These are phyloP conservation scores for Champsocephalus esox DNA, from an alignment of 2,797 vertebrate genomes.

Conservation along the genomic window DNA sequence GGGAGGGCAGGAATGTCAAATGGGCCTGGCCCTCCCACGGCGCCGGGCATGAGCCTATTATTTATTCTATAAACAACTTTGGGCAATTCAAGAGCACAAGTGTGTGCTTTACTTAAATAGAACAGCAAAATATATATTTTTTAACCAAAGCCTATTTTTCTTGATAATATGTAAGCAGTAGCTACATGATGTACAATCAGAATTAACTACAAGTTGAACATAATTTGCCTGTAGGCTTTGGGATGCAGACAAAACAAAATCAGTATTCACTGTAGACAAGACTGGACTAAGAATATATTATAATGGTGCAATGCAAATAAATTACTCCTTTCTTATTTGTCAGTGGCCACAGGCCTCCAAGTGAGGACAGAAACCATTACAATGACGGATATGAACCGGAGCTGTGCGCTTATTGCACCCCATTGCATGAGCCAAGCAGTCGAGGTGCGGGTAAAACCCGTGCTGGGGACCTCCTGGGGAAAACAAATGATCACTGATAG, in stretches of 20 bases:
- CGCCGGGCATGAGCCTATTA: too few species aligned
- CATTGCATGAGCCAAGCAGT: conserved; percentile 56
- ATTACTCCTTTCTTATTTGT: conserved; percentile 50
- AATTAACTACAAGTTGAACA: not conserved
- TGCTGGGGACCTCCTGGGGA: conserved; percentile 60
- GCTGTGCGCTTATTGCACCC: conserved; percentile 40
- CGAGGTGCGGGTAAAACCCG: conserved; percentile 38
- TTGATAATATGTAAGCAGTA: not conserved
- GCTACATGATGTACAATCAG: not conserved
- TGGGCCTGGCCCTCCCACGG: too few species aligned
- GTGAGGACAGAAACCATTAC: conserved; percentile 67
- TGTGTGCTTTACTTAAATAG: not conserved
- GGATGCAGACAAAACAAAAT: conserved; percentile 10
- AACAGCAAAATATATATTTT: not conserved
- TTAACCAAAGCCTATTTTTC: not conserved
- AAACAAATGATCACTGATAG: conserved; percentile 67
- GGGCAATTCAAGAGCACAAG: not conserved
- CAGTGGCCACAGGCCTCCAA: conserved; percentile 53
- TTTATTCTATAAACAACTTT: not conserved
- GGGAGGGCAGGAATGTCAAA: too few species aligned
- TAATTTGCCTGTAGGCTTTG: conserved; percentile 3
- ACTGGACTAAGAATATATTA: conserved; percentile 39
- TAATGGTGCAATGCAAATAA: conserved; percentile 65
- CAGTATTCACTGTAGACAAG: conserved; percentile 37
- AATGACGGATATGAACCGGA: conserved; percentile 64